Evolutionary conservation across 2,888 invertebrate genomes (phyloP), one percentile per base, ranked within the genome.

Genomic region (Eupsilia transversa): DNA sequence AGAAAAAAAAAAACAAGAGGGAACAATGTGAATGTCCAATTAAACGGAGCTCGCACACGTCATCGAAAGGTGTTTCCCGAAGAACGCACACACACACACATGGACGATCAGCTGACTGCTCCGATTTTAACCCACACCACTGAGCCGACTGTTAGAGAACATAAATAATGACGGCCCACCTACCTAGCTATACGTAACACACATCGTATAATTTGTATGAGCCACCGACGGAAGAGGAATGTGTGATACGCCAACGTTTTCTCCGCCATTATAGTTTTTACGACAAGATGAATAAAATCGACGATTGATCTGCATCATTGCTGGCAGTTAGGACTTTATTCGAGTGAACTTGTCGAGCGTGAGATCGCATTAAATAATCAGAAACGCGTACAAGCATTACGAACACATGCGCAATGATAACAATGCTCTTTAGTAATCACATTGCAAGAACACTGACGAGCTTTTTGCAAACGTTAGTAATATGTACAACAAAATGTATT

Each of bases 21-120:
- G 92, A 96, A 96, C 96, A 96, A 96, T 96, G 95, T 93, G 94
- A 94, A 94, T 94, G 94, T 95, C 96, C 95, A 96, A 96, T 96
- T 96, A 96, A 95, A 94, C 94, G 94, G 92, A 95, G 94, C 95
- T 94, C 94, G 94, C 91, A 94, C 94, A 95, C 96, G 96, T 96
- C 96, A 96, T 96, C 96, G 94, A 94, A 96, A 96, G 96, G 96
- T 96, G 96, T 96, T 96, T 96, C 96, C 96, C 96, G 95, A 96
- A 96, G 96, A 96, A 94, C 94, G 94, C 93, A 93, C 93, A 91
- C 93, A 94, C 94, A 94, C 94, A 94, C 94, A 93, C 92, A 93
- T 88, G 83, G 87, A 90, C 91, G 94, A 96, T 95, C 96, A 96
- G 96, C 96, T 96, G 96, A 96, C 94, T 96, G 96, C 96, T 96